phyloP scores from a whole-genome alignment of 2,888 invertebrate genomes.

The Alloplasta piceator region DNA sequence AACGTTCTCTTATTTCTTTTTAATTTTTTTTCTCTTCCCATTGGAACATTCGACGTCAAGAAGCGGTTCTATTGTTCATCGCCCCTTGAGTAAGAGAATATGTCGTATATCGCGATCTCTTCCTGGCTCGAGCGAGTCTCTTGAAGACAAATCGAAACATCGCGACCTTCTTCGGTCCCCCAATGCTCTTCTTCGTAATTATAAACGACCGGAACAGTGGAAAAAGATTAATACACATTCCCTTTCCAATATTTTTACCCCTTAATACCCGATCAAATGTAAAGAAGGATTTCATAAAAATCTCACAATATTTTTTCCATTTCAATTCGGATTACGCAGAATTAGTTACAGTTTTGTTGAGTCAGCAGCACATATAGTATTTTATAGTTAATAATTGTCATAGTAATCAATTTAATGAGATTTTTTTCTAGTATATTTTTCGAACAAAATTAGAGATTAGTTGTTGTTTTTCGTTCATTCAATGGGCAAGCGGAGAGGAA shows the following conservation, averaged over 20 bases:
- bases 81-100: slow-evolving; percentile 28
- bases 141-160: slow-evolving; percentile 21
- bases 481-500: not conserved
- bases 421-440: too few species aligned
- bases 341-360: too few species aligned
- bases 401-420: too few species aligned
- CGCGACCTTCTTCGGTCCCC: slow-evolving; percentile 38
- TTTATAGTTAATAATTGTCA: too few species aligned
- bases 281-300: too few species aligned
- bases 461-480: not conserved
- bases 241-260: slow-evolving; percentile 26
- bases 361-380: too few species aligned
- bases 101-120: slow-evolving; percentile 21
- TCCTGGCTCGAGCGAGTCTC: not conserved
- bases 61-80: slow-evolving; percentile 42
- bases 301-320: too few species aligned
- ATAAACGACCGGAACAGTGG: slow-evolving; percentile 24
- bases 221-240: slow-evolving; percentile 4
- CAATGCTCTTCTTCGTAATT: slow-evolving; percentile 32
- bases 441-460: not conserved
- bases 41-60: slow-evolving; percentile 45
- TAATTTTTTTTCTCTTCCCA: slow-evolving; percentile 23
- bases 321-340: too few species aligned
- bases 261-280: not conserved
- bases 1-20: slow-evolving; percentile 27